Conservation (phyloP, 2,888 invertebrate species). For the Andrena dorsata region DNA sequence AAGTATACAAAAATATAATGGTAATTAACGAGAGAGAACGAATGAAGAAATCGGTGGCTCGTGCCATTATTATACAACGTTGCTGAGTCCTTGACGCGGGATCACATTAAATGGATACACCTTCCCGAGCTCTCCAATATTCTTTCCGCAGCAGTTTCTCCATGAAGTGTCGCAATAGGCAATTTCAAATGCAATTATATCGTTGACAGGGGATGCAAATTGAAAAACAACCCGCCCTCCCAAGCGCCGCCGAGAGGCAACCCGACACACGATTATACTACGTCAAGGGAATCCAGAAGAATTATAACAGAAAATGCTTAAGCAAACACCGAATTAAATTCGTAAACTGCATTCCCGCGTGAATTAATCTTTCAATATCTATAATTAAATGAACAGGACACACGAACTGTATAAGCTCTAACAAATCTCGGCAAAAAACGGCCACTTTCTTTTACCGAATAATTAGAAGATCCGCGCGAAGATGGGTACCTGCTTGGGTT, state of each 20-base stretch:
- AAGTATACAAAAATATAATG: not conserved
- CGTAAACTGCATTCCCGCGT: too few species aligned
- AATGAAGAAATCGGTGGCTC: not conserved
- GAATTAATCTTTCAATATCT: too few species aligned
- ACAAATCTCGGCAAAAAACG: too few species aligned
- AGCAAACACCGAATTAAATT: too few species aligned
- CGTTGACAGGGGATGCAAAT: conserved; percentile 5
- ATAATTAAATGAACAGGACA: too few species aligned
- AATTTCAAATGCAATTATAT: conserved; percentile 39
- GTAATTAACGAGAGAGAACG: not conserved
- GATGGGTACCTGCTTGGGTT: not conserved
- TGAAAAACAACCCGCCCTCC: conserved; percentile 12
- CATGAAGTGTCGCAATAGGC: not conserved
- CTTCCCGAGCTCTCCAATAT: not conserved
- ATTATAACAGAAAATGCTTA: not conserved
- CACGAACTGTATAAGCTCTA: too few species aligned
- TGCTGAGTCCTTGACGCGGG: not conserved
- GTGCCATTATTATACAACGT: not conserved
- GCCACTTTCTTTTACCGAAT: too few species aligned
- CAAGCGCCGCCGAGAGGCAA: conserved; percentile 21
- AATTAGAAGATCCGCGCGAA: too few species aligned
- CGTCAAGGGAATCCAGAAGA: not conserved
- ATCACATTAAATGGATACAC: not conserved
- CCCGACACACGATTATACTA: conserved; percentile 20
- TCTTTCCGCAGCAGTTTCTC: not conserved